Base-by-base conservation (phyloP, 2,113 vertebrate genomes). In the Cyanocitta stelleri region DNA sequence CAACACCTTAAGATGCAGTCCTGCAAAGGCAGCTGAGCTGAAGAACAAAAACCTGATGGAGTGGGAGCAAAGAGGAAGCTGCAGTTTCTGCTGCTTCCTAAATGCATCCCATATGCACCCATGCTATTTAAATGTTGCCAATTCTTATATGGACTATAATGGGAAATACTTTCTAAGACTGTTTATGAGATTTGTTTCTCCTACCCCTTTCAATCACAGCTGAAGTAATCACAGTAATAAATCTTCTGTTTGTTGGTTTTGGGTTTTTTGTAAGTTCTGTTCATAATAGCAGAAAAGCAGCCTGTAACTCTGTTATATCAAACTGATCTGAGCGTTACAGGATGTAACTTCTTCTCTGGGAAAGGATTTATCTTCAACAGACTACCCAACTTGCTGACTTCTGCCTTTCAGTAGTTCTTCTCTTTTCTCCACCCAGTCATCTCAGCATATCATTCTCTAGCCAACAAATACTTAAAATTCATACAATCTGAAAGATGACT, bases 121-220 rank as follows among this genome's bases (percentile, higher is more conserved):
- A 89, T 82, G 88, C 76, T 91, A 93, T 79, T 96, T 92, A 96
- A 96, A 93, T 90, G 8, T 81, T 92, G 86, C 43, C 92, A 93
- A 43, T 63, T 95, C 68, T 85, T 87, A 33, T 72, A 95, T 24
- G 44, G 84, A 87, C 54, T 81, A 79, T 71, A 75, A 67, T n/a
- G 48, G 32, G 67, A 96, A 97, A 93, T 87, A 72, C 54, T 90
- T 96, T 89, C 58, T 87, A 87, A 90, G 85, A 77, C 13, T 68
- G 44, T 46, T 95, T 87, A 73, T 44, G 92, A 69, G 13, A 12
- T 51, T 64, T 96, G 35, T 74, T 97, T 71, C 58, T 97, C 67
- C 44, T 63, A 52, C 46, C 41, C 41, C 41, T 43, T 74, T 86
- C 55, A 68, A 22, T 37, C 82, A 81, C 73, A 95, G 41, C 7